Evolutionary conservation across 2,113 vertebrate species (phyloP).

Genomic region (Harpagus bidentatus): DNA sequence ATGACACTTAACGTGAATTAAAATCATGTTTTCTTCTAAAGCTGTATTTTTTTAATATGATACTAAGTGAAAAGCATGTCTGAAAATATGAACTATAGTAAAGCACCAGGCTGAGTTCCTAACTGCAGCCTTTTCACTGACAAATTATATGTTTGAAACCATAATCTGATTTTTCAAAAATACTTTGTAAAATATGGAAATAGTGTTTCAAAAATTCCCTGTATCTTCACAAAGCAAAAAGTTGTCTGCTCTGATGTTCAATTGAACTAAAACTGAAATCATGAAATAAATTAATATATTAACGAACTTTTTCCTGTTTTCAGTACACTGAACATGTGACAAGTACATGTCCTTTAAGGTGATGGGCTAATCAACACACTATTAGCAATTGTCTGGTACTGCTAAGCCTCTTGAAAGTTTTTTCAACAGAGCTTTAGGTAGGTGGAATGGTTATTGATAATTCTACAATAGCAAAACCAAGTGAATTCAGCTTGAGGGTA

Average conservation of each 20-base stretch:
- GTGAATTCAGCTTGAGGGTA: not conserved
- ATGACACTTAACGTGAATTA: not conserved
- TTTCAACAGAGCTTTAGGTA: not conserved
- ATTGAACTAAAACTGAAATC: constrained; percentile 44
- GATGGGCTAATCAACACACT: not conserved
- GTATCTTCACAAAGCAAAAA: constrained; percentile 28
- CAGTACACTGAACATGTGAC: not conserved
- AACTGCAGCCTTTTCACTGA: not conserved
- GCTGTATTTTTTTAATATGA: not conserved
- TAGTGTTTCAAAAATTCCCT: not conserved
- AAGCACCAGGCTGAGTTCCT: not conserved
- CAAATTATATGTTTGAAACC: not conserved
- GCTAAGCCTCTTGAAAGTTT: not conserved
- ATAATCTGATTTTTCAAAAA: not conserved
- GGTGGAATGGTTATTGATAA: not conserved
- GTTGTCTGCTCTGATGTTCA: constrained; percentile 52
- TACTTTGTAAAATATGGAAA: not conserved
- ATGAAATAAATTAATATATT: constrained; percentile 57
- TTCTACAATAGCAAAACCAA: not conserved
- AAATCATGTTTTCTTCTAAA: not conserved
- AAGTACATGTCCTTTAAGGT: not conserved
- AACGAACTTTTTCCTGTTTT: not conserved
- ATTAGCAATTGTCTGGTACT: not conserved
- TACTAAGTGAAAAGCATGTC: not conserved
- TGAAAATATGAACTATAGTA: not conserved